phyloP scores from a whole-genome alignment of 2,113 vertebrate species.

The Apodemus speciosus region DNA sequence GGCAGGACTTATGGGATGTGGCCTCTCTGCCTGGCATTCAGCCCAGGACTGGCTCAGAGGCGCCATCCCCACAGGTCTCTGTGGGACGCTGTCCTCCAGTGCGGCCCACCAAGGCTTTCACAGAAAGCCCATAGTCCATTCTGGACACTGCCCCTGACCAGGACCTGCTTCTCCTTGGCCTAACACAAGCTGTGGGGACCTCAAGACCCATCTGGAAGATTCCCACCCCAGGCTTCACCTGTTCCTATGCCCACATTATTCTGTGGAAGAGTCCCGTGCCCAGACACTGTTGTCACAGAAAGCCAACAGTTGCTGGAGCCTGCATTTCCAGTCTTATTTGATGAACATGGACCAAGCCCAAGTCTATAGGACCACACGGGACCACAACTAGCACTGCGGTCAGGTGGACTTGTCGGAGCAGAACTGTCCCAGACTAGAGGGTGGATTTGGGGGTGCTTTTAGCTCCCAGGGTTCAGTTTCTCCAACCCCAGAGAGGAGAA shows the following conservation, averaged over 20 bases:
- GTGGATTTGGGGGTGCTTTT: no score
- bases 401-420: no score
- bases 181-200: constrained; percentile 43
- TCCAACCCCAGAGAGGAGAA: accelerated
- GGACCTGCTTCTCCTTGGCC: constrained; percentile 15
- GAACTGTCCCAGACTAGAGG: background rate
- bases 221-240: constrained; percentile 61
- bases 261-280: constrained; percentile 73
- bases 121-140: background rate
- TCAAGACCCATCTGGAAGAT: background rate
- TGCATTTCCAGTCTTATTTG: background rate
- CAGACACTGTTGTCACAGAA: constrained; percentile 66
- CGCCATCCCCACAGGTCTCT: background rate
- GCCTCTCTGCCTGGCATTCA: background rate
- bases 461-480: background rate
- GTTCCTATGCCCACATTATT: constrained; percentile 70
- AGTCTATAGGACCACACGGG: accelerated
- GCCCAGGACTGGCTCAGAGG: background rate
- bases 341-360: background rate
- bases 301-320: background rate
- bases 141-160: constrained; percentile 51
- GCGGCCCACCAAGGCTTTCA: background rate
- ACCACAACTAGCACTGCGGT: accelerated
- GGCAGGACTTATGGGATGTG: background rate
- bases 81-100: background rate